These are phyloP conservation scores for Omphaloscelis lunosa DNA, from an alignment of 2,888 invertebrate genomes.

Conservation along the genomic window DNA sequence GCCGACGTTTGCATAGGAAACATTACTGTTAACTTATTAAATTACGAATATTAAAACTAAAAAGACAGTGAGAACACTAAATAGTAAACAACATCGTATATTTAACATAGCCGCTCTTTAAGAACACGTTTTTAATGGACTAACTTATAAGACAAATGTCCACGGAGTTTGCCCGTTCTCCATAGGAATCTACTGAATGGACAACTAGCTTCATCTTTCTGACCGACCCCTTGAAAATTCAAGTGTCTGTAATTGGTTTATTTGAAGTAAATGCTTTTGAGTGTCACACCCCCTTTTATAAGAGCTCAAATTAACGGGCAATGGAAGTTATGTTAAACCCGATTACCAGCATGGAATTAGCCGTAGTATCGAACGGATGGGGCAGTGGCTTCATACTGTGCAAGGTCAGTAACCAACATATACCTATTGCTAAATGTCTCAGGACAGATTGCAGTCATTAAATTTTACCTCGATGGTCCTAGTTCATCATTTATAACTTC, in stretches of 20 bases:
- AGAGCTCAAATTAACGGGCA: background rate
- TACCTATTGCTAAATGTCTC: no score
- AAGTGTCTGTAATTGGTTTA: background rate
- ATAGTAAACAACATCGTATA: slow-evolving; percentile 27
- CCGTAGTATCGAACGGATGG: no score
- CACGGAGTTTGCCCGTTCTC: background rate
- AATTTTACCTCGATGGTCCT: no score
- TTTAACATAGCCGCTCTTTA: slow-evolving; percentile 42
- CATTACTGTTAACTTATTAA: slow-evolving; percentile 45
- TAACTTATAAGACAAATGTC: slow-evolving; percentile 17
- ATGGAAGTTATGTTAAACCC: background rate
- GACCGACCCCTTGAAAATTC: background rate
- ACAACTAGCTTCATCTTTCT: background rate
- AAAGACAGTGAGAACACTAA: slow-evolving; percentile 12
- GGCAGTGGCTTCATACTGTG: no score
- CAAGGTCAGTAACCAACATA: no score
- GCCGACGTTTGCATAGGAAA: slow-evolving; percentile 39
- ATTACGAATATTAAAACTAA: slow-evolving; percentile 40
- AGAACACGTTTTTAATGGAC: background rate
- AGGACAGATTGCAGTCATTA: no score
- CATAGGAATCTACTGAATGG: background rate
- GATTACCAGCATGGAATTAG: no score
- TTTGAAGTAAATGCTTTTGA: no score
- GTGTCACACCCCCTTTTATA: no score
- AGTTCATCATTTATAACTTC: no score